Base-by-base conservation (phyloP, 2,113 vertebrate species). In the Gnathonemus longibarbis region DNA sequence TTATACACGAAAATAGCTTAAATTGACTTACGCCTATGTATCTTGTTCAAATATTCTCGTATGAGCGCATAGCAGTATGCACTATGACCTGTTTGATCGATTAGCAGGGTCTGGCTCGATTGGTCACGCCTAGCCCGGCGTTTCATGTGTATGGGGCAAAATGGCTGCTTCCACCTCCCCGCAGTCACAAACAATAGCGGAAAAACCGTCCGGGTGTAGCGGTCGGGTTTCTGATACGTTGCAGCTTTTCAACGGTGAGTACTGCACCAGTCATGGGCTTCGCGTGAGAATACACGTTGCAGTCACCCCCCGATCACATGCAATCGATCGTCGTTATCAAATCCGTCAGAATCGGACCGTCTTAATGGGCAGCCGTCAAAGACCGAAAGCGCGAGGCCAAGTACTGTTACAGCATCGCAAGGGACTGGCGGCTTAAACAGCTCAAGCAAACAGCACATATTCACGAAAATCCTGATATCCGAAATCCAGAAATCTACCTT, bases 131-230 rank as follows among this genome's bases (percentile, higher is more conserved):
- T 95, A 94, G 95, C 89, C 91, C 90, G 92, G 94, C 93, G 92
- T 94, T 94, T 95, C 95, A 94, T 96, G 95, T 95, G 96, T 92
- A 89, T 87, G 95, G 95, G 94, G 94, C 97, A 97, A 97, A 97
- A 98, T 98, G 97, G 97, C 97, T 96, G 97, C 97, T 97, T 96
- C 96, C 97, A 96, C 96, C 95, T 95, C 95, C 95, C 97, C 95
- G 96, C 96, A 96, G 94, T 96, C 96, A 95, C 96, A 96, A 96
- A 97, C 97, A 97, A 97, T 97, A 97, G 95, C 95, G 93, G 94
- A 95, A 89, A 92, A 92, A 89, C 91, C 90, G 94, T 94, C 95
- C 92, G 93, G 93, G 92, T 93, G 89, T 90, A 84, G 94, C 94
- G 88, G 91, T 93, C 92, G 92, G 92, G 94, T 95, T 92, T 93